phyloP scores from a whole-genome alignment of 64 coral and sea anemone genomes.

The Hydrozoanthus tunicans region DNA sequence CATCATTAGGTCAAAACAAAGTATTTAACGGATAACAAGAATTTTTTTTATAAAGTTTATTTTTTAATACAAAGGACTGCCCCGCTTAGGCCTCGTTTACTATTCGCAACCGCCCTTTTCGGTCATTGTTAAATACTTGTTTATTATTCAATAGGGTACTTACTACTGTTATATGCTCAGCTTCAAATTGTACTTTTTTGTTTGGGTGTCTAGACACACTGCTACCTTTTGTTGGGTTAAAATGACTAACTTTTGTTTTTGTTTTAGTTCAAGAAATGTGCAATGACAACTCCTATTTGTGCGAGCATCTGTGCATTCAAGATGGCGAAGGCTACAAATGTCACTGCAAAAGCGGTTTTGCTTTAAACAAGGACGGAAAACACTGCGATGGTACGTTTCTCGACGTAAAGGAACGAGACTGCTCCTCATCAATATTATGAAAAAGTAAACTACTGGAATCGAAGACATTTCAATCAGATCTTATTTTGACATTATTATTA shows the following conservation, averaged over 20 bases:
- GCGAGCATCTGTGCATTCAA: constrained; percentile 73
- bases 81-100: too few relatives aligned
- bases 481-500: too few relatives aligned
- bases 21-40: too few relatives aligned
- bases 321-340: constrained; percentile 27
- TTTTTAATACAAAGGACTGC: too few relatives aligned
- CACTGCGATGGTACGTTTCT: constrained; percentile 92
- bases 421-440: neutral
- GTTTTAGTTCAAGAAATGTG: constrained; percentile 25
- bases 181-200: neutral
- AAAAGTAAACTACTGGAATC: neutral
- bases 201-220: too few relatives aligned
- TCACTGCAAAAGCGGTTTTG: constrained; percentile 76
- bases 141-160: too few relatives aligned
- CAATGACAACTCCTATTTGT: constrained; percentile 20
- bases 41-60: too few relatives aligned
- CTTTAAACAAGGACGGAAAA: constrained; percentile 71
- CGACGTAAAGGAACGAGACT: neutral
- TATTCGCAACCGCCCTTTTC: too few relatives aligned
- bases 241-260: neutral
- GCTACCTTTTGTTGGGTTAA: neutral
- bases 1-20: too few relatives aligned
- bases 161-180: too few relatives aligned
- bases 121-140: too few relatives aligned
- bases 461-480: too few relatives aligned